A percentile compares a stretch with the other conserved stretches of the same genome.
phyloP scores from a whole-genome alignment of 2,113 vertebrate genomes.

The Phycodurus eques region DNA sequence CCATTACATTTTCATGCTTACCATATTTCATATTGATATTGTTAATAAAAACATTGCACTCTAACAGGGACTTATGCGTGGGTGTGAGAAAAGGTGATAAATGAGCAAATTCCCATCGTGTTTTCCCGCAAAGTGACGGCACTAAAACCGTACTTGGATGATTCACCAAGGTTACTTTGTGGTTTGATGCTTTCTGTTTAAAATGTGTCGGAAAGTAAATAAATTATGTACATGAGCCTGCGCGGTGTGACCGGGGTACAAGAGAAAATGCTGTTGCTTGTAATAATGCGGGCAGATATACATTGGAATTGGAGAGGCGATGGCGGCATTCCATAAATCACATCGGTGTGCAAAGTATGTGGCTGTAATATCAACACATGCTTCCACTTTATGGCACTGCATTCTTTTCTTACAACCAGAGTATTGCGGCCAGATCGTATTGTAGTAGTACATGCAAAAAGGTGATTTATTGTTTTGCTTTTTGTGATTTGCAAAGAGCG shows the following conservation, averaged over 20 bases:
- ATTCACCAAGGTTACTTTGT: conserved; percentile 51
- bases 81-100: conserved; percentile 12
- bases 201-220: conserved; percentile 64
- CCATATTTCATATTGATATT: conserved; percentile 6
- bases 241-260: conserved; percentile 25
- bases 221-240: conserved; percentile 65
- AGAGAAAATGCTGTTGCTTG: conserved; percentile 50
- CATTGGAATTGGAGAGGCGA: conserved; percentile 39
- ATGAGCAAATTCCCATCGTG: conserved; percentile 44
- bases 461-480: conserved; percentile 46
- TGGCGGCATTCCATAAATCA: conserved; percentile 61
- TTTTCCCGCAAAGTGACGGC: conserved; percentile 46
- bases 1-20: conserved; percentile 12
- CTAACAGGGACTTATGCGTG: conserved; percentile 7
- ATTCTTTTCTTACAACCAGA: conserved; percentile 20
- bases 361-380: conserved; percentile 39
- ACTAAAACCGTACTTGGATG: conserved; percentile 28
- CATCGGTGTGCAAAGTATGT: conserved; percentile 37
- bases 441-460: conserved; percentile 16
- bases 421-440: conserved; percentile 20
- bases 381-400: conserved; percentile 34
- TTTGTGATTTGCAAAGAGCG: conserved; percentile 35
- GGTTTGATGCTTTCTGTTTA: conserved; percentile 62
- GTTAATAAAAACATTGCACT: conserved; percentile 6
- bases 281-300: conserved; percentile 60